Conservation (phyloP, 2,113 vertebrate genomes). For the Dromaius novaehollandiae region DNA sequence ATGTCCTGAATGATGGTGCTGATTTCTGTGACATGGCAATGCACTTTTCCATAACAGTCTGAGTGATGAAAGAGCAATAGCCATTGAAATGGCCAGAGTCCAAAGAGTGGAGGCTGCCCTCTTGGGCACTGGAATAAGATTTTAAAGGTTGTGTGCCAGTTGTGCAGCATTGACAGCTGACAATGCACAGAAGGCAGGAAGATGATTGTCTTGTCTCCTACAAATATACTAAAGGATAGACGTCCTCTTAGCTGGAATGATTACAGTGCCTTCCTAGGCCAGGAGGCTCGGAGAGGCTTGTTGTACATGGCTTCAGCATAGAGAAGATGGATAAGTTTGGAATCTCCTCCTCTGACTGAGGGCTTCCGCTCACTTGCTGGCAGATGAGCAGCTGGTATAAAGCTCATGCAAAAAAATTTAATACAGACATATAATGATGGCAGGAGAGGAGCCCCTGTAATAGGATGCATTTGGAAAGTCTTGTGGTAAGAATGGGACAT, state of each 20-base stretch:
- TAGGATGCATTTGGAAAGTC: background rate
- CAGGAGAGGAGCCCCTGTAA: background rate
- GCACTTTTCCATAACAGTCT: background rate
- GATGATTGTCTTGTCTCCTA: background rate
- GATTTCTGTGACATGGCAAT: background rate
- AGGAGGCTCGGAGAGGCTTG: background rate
- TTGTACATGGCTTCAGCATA: background rate
- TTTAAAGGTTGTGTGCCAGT: background rate
- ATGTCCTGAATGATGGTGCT: background rate
- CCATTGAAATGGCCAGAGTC: background rate
- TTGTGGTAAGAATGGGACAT: fast-evolving
- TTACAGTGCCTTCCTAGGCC: background rate
- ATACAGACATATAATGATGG: background rate
- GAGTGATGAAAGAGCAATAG: background rate
- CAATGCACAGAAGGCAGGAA: background rate
- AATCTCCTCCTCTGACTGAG: background rate
- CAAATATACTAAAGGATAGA: background rate
- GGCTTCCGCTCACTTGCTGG: background rate
- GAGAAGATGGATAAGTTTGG: background rate
- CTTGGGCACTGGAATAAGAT: background rate
- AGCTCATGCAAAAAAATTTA: background rate
- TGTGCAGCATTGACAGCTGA: background rate
- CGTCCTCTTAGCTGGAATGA: background rate
- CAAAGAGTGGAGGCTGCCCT: background rate
- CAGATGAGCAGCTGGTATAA: background rate